Evolutionary conservation across 53 echinoderm and acorn worm species (phyloP), one percentile per base, ranked within the genome.

Genomic region (Holothuria scabra): DNA sequence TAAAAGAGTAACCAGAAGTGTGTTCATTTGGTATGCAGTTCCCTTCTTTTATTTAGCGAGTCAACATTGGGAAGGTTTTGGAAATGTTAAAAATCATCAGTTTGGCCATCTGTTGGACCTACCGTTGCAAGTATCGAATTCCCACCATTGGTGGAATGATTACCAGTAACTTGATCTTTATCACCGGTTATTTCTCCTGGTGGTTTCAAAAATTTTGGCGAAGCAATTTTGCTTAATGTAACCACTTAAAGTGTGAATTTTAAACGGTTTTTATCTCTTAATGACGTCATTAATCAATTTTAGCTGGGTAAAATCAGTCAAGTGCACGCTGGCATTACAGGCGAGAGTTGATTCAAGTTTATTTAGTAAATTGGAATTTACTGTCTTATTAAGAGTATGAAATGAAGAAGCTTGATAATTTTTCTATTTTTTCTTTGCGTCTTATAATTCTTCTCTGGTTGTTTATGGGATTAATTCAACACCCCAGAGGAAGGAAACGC

Each of bases 201-300:
- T 64, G 28, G 31, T 65, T 20, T 21, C 41, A 10, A 71, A 68
- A 68, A 14, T 8, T 29, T 71, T 44, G 24, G 71, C 41, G 41
- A 41, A 44, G 46, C 48, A 71, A 71, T 71, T 71, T 71, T 24
- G 71, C 71, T 71, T 71, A 44, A 71, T 71, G 71, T 44, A 44
- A 71, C 24, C 44, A 71, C 71, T 71, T 71, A 71, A 71, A 68
- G 71, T 71, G 41, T 71, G 71, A 71, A 71, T 44, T 44, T 71
- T 71, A 71, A 71, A 71, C 71, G 46, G 52, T 52, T 52, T 52
- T 52, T 52, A 52, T 52, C 52, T 52, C 52, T 52, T 52, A 52
- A 52, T 52, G 52, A 52, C 52, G 52, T 52, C 52, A 52, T 52
- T 52, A 52, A 52, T 52, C 52, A 52, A 52, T 52, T 52, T 52